These are phyloP conservation scores for Toxostoma redivivum DNA, from an alignment of 2,113 vertebrate genomes.

Conservation along the genomic window DNA sequence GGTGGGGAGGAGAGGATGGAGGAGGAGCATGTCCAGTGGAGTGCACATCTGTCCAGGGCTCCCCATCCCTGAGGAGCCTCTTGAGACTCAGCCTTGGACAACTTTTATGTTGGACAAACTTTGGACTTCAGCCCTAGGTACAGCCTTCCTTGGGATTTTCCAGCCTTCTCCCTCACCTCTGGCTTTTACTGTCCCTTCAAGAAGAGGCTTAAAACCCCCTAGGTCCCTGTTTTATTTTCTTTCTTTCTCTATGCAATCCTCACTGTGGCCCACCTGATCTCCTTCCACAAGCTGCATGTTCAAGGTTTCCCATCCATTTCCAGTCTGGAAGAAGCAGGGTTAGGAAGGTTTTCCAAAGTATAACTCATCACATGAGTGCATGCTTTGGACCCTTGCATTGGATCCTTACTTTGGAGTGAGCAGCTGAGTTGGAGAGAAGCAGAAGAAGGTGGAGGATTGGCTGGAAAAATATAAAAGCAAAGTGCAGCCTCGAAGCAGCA, in stretches of 20 bases:
- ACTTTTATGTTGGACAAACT: not conserved
- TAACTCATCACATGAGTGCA: not conserved
- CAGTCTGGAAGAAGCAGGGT: not conserved
- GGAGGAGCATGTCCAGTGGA: not conserved
- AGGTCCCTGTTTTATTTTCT: not conserved
- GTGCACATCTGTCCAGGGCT: not conserved
- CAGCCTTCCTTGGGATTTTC: not conserved
- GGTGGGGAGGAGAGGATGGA: not conserved
- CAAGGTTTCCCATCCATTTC: not conserved
- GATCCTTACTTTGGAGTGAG: not conserved
- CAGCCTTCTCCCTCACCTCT: not conserved
- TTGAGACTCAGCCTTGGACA: not conserved
- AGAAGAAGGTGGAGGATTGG: not conserved
- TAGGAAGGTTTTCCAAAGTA: not conserved
- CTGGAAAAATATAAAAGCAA: not conserved
- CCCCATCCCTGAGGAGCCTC: not conserved
- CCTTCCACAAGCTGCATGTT: not conserved
- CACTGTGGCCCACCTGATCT: not conserved
- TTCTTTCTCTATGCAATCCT: not conserved
- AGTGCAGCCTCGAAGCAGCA: not conserved
- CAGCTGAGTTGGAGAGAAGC: not conserved
- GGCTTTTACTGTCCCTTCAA: not conserved
- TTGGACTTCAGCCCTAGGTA: not conserved
- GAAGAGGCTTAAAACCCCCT: accelerated
- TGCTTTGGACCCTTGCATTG: not conserved